Conservation (phyloP, 2,113 vertebrate species). For the Tupaia tana region DNA sequence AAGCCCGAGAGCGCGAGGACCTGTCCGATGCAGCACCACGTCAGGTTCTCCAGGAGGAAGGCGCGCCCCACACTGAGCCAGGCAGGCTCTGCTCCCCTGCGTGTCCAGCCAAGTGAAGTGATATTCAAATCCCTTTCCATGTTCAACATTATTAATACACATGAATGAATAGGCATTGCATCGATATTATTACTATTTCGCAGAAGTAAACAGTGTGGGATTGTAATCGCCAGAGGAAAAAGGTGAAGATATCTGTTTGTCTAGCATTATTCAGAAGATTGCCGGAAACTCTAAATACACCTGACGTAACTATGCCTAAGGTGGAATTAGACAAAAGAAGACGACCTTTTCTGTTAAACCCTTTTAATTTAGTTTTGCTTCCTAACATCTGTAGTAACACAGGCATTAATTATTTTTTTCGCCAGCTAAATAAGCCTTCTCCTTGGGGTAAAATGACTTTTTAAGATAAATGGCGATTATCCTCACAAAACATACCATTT, state of each 20-base stretch:
- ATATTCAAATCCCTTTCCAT: neutral
- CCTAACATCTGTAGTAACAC: neutral
- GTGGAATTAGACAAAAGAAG: no score
- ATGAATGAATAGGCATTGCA: no score
- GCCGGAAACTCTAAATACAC: neutral
- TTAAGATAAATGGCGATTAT: neutral
- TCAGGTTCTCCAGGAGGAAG: no score
- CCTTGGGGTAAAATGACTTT: neutral
- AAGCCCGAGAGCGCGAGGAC: neutral
- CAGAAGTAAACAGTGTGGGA: neutral
- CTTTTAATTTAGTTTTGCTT: neutral
- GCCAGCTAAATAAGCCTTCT: neutral
- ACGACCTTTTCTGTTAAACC: neutral
- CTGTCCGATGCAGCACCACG: no score
- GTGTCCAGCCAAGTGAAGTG: no score
- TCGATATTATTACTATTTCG: neutral
- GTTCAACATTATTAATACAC: neutral
- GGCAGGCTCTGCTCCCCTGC: no score
- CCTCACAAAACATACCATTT: neutral
- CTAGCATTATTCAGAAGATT: neutral
- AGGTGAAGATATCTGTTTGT: neutral
- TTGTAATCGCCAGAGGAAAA: neutral
- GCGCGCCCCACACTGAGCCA: no score
- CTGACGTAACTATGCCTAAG: neutral
- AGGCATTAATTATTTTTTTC: constrained; percentile 9